Percentiles rank a stretch among this genome's conserved stretches.
Evolutionary conservation across 2,888 invertebrate species (phyloP).

Genomic region (Tenthredo livida): DNA sequence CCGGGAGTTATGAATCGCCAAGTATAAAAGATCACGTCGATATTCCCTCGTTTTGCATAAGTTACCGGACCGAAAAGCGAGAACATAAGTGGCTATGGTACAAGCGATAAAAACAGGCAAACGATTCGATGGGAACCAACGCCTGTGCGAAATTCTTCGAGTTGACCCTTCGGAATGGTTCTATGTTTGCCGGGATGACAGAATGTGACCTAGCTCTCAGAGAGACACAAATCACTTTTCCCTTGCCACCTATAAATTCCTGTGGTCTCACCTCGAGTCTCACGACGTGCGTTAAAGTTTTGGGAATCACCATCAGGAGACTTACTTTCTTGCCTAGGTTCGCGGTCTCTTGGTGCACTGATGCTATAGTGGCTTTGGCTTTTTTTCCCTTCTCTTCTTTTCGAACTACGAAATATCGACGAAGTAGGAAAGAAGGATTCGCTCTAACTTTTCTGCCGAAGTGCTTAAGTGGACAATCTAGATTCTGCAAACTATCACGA

Average conservation of each 20-base stretch:
- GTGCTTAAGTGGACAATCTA: constrained; percentile 16
- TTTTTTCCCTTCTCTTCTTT: constrained; percentile 16
- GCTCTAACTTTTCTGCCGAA: neutral
- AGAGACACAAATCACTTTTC: constrained; percentile 50
- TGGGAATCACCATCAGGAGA: constrained; percentile 50
- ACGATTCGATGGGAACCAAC: neutral
- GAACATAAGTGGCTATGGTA: neutral
- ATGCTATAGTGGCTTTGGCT: neutral
- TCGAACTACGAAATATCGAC: constrained; percentile 12
- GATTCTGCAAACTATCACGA: neutral
- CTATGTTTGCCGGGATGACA: constrained; percentile 13
- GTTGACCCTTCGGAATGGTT: constrained; percentile 8
- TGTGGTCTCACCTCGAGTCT: constrained; percentile 22
- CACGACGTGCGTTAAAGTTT: constrained; percentile 45
- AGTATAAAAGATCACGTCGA: neutral
- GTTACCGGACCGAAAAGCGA: neutral
- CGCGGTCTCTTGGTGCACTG: constrained; percentile 11
- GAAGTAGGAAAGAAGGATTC: neutral
- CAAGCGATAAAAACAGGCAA: neutral
- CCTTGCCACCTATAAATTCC: constrained; percentile 48
- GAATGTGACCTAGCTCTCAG: constrained; percentile 45
- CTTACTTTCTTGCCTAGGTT: constrained; percentile 40
- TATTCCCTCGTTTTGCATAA: neutral
- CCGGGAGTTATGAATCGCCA: neutral
- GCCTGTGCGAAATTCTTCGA: constrained; percentile 19